phyloP scores from a whole-genome alignment of 2,888 invertebrate genomes.

The Aphrophora alni region DNA sequence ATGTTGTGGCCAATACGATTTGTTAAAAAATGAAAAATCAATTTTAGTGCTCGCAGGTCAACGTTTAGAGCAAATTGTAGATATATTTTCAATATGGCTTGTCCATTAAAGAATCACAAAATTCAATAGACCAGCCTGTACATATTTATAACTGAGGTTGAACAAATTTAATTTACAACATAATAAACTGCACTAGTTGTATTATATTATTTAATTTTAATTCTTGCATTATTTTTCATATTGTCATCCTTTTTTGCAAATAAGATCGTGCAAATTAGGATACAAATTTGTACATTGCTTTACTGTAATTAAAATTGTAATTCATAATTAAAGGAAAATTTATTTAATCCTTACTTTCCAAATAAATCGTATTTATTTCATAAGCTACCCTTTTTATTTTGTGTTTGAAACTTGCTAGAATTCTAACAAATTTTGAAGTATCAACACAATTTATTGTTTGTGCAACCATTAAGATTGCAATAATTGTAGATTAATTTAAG shows the following conservation, averaged over 20 bases:
- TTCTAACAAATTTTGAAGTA: too few relatives aligned
- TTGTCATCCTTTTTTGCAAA: neutral
- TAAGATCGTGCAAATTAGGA: neutral
- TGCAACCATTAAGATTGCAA: too few relatives aligned
- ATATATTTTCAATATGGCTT: neutral
- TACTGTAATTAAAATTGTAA: neutral
- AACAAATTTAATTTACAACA: neutral
- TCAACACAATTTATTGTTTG: too few relatives aligned
- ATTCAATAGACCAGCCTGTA: neutral
- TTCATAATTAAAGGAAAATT: neutral
- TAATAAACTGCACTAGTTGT: neutral
- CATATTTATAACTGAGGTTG: neutral
- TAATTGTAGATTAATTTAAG: too few relatives aligned
- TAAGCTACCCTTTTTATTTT: too few relatives aligned
- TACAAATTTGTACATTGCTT: neutral
- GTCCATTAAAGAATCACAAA: neutral
- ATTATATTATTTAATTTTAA: slow-evolving; percentile 9
- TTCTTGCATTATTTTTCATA: neutral
- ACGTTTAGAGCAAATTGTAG: neutral
- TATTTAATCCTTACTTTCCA: neutral
- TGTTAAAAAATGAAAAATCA: neutral
- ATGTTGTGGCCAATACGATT: neutral
- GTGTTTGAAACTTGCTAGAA: too few relatives aligned
- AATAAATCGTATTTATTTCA: too few relatives aligned
- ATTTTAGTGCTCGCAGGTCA: neutral